These are phyloP conservation scores for Platichthys flesus DNA, from an alignment of 2,113 vertebrate species.

Conservation along the genomic window DNA sequence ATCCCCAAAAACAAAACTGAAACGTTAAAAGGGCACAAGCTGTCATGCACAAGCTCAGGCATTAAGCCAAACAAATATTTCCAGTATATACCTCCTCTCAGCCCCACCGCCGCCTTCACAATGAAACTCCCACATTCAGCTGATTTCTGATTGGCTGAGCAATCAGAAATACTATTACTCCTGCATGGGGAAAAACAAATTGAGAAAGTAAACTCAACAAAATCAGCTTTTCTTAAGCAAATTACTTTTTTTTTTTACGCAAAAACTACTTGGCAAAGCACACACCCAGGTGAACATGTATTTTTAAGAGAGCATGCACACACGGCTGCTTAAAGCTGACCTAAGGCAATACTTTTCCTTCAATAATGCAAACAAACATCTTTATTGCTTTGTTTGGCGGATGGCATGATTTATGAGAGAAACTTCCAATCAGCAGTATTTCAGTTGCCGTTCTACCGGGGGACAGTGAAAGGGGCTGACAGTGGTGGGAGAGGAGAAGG, in stretches of 20 bases:
- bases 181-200: constrained; percentile 3
- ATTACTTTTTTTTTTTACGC: constrained; percentile 30
- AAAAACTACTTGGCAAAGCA: constrained; percentile 48
- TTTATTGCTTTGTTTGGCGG: constrained; percentile 84
- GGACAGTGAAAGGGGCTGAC: constrained; percentile 68
- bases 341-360: constrained; percentile 69
- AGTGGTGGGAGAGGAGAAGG: constrained; percentile 38
- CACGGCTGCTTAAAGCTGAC: constrained; percentile 67
- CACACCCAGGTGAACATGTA: constrained; percentile 44
- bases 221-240: constrained; percentile 60
- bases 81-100: constrained; percentile 4
- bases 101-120: background rate
- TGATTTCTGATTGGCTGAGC: constrained; percentile 59
- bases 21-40: constrained; percentile 42
- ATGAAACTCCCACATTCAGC: constrained; percentile 21
- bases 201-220: constrained; percentile 46
- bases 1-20: constrained; percentile 65
- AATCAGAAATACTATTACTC: constrained; percentile 58
- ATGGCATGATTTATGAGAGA: constrained; percentile 91
- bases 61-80: constrained; percentile 37
- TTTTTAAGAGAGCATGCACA: constrained; percentile 53
- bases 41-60: constrained; percentile 35
- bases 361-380: constrained; percentile 84
- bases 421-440: constrained; percentile 90
- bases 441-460: constrained; percentile 76